Evolutionary conservation across 2,113 vertebrate genomes (phyloP).

Genomic region (Lasiurus borealis): DNA sequence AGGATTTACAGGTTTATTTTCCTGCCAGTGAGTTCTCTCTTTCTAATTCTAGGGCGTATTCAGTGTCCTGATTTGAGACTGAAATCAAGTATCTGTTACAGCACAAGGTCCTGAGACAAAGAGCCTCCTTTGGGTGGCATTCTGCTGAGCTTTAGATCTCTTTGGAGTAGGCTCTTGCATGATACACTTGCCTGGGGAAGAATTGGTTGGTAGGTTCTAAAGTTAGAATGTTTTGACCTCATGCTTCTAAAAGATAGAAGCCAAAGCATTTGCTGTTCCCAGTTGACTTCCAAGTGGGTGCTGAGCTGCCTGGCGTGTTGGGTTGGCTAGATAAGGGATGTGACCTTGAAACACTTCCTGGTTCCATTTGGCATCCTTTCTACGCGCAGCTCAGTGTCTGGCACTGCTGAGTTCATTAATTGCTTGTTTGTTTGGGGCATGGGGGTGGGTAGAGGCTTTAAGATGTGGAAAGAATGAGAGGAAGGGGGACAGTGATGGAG

Average conservation of each 20-base stretch:
- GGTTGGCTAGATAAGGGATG: not conserved
- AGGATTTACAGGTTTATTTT: conserved; percentile 76
- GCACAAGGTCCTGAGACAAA: conserved; percentile 65
- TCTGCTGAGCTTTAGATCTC: conserved; percentile 27
- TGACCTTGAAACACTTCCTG: conserved; percentile 60
- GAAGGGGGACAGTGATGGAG: not conserved
- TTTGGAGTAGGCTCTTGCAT: not conserved
- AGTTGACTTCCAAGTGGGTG: not conserved
- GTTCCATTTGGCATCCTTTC: not conserved
- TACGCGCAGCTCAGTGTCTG: not conserved
- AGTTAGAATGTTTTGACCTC: conserved; percentile 34
- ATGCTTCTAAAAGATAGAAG: conserved; percentile 45
- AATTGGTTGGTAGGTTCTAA: conserved; percentile 52
- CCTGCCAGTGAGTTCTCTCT: conserved; percentile 55
- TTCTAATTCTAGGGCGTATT: conserved; percentile 71
- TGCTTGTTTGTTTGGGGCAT: not conserved
- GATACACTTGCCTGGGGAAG: conserved; percentile 54
- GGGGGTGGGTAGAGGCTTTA: not conserved
- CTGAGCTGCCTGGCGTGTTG: not conserved
- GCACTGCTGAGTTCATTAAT: not conserved
- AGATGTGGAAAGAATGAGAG: not conserved
- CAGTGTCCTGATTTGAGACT: conserved; percentile 70
- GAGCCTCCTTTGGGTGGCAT: conserved; percentile 50
- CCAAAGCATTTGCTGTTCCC: not conserved
- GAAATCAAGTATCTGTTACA: conserved; percentile 75